A percentile compares a stretch with the other conserved stretches of the same genome.
Conservation (phyloP, 2,888 invertebrate genomes). For the Tenthredo amoena region DNA sequence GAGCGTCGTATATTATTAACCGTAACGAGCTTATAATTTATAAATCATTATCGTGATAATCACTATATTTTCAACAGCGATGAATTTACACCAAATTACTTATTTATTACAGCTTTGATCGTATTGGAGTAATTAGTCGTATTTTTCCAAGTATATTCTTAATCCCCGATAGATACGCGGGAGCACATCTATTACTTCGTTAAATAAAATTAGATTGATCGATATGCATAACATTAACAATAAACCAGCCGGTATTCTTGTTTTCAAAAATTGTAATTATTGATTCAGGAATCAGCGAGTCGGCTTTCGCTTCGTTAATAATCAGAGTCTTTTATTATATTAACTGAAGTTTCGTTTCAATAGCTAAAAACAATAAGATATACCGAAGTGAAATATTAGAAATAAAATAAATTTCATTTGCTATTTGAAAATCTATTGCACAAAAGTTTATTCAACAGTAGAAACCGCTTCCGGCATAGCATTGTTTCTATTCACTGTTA, state of each 20-base stretch:
- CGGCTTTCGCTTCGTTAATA: too few species aligned
- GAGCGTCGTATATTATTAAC: constrained; percentile 17
- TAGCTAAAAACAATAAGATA: too few species aligned
- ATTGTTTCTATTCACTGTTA: not conserved
- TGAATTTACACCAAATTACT: not conserved
- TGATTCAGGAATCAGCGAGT: not conserved
- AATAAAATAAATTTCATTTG: not conserved
- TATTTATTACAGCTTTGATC: not conserved
- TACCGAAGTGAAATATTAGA: not conserved
- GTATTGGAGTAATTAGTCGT: not conserved
- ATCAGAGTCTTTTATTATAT: too few species aligned
- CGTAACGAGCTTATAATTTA: constrained; percentile 13
- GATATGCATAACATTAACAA: not conserved
- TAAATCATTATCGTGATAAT: not conserved
- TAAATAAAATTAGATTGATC: not conserved
- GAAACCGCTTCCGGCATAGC: not conserved
- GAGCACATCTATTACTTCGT: not conserved
- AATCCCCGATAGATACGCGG: not conserved
- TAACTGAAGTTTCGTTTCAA: too few species aligned
- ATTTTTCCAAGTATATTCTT: not conserved
- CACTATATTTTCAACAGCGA: not conserved
- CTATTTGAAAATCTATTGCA: not conserved
- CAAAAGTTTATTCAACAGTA: not conserved
- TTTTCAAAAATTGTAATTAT: not conserved
- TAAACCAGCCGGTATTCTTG: not conserved